Base-by-base conservation (phyloP, 2,888 invertebrate species). In the Agrotis exclamationis region DNA sequence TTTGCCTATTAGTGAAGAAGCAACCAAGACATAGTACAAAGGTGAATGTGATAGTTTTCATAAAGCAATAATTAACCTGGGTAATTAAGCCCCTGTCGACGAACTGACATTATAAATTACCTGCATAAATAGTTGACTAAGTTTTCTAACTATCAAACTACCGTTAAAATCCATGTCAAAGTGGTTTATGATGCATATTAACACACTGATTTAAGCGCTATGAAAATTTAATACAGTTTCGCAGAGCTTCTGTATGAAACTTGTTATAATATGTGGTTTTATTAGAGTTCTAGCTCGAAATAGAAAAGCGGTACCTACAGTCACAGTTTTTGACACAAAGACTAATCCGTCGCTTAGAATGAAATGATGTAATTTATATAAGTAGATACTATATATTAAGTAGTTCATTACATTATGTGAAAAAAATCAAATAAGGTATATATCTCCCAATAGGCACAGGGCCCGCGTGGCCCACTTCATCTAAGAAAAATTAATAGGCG, bases 171-270 rank as follows among this genome's bases (percentile, higher is more conserved):
- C 58, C 51, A 59, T 66, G 59, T 82, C 60, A 79, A 66, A 79
- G 66, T 60, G 56, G 56, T 72, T 66, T 82, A 73, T 50, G 79
- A 66, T 82, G 74, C 79, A 78, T 72, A 72, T 83, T 73, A 79
- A 72, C 59, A 81, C 62, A 79, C 63, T 82, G 73, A 79, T 82
- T 78, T 63, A 76, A 76, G 48, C 7, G 14, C 48, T 47, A 50
- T 77, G 70, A 69, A 70, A 70, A 33, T 81, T 77, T 70, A 63
- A 76, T 74, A 50, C n/a, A 51, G 53, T 24, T 59, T 9, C 28
- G 33, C 4, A 6, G 14, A 73, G 39, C 13, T 75, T 48, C 28
- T 22, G 22, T 47, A 39, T 56, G 48, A 51, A 60, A 56, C 20
- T 57, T 44, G 47, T 51, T 57, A 47, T 20, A 24, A 51, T 24